Percentiles rank a stretch among this genome's conserved stretches.
Evolutionary conservation across 2,113 vertebrate genomes (phyloP).

Genomic region (Oceanodroma tethys): DNA sequence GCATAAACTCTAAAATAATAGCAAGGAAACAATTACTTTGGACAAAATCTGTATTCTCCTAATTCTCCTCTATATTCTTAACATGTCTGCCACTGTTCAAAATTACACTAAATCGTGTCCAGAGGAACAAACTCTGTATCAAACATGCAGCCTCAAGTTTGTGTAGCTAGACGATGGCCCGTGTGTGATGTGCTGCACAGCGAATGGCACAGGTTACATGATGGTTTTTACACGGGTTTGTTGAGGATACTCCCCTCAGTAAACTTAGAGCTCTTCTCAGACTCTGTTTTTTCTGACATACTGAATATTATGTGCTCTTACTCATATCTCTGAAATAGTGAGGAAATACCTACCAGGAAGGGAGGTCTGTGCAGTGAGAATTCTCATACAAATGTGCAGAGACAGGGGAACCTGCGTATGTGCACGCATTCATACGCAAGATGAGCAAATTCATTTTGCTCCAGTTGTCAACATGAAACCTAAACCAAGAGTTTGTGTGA

Average conservation of each 20-base stretch:
- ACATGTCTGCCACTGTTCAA: neutral
- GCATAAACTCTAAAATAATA: neutral
- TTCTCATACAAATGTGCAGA: neutral
- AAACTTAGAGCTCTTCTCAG: neutral
- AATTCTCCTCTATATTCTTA: neutral
- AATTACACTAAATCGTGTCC: neutral
- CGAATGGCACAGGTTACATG: neutral
- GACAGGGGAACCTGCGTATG: neutral
- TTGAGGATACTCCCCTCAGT: neutral
- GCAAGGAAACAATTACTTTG: neutral
- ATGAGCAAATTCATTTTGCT: neutral
- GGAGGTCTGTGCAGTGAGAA: neutral
- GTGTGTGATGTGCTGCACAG: rapidly evolving
- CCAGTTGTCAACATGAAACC: neutral
- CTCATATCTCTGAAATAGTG: neutral
- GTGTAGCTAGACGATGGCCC: rapidly evolving
- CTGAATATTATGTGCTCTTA: neutral
- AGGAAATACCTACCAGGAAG: neutral
- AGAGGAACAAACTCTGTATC: neutral
- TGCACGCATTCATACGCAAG: rapidly evolving
- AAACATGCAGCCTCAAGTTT: neutral
- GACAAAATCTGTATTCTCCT: neutral
- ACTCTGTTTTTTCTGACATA: neutral
- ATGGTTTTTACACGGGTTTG: rapidly evolving
- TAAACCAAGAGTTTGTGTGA: neutral